Base-by-base conservation (phyloP, 2,113 vertebrate genomes). In the Cebidichthys violaceus region DNA sequence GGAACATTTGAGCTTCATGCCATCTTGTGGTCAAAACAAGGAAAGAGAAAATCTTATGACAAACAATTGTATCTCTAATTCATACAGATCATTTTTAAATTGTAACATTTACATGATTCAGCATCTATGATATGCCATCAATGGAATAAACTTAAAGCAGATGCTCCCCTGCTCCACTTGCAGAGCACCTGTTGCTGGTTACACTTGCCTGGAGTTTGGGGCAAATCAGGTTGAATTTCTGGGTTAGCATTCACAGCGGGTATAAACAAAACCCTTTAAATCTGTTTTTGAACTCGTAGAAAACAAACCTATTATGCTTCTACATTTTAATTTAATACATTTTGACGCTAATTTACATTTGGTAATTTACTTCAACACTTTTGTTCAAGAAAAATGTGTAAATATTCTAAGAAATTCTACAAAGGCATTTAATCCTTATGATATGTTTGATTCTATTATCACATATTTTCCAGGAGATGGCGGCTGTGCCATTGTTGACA, bases 21-120 rank as follows among this genome's bases (percentile, higher is more conserved):
- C 88, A 86, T 80, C 92, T 89, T 70, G 86, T 90, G 91, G 91
- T 74, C 68, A 79, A 54, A 6, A 45, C 39, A 0, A 9, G n/a
- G 3, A 89, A 85, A 5, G 22, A 31, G 9, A 15, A 54, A 29
- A 50, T 4, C 13, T 15, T 35, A 6, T 13, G 10, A 55, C n/a
- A 3, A 52, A 55, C 3, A 7, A 27, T 27, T 54, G 4, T 13
- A 24, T 37, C n/a, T 33, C 14, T 14, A 73, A 54, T 57, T 52
- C 20, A 39, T 33, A 61, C 9, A 4, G 11, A 55, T 52, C n/a
- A 50, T 20, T 39, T 20, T 33, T 18, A 14, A 2, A 33, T 54
- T 60, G 1, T 11, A 15, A 7, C 27, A 4, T 1, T 39, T 15
- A 52, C 7, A 13, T 22, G 31, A 29, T 57, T 37, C 27, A 15